Evolutionary conservation across 2,797 vertebrate genomes (phyloP).

Genomic region (Fratercula arctica): DNA sequence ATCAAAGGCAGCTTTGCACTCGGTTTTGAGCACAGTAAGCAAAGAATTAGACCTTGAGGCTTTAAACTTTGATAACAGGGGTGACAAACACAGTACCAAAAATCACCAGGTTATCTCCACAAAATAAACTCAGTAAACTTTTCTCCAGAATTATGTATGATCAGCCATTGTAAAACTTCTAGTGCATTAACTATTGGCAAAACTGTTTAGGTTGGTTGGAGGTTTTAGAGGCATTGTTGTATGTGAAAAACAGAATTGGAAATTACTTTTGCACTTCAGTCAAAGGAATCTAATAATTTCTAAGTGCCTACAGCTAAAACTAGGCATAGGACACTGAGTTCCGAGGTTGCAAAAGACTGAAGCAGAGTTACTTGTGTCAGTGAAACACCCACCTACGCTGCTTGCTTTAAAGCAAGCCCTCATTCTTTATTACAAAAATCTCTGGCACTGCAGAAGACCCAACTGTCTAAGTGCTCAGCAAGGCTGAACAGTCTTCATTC

Average conservation of each 20-base stretch:
- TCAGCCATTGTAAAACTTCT: background rate
- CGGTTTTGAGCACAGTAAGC: conserved; percentile 12
- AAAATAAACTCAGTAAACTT: background rate
- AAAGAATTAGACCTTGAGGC: background rate
- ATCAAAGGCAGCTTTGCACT: background rate
- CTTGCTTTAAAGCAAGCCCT: background rate
- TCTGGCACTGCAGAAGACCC: background rate
- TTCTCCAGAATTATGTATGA: background rate
- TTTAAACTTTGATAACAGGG: background rate
- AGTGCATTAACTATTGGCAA: background rate
- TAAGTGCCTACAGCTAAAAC: background rate
- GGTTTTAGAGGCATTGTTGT: background rate
- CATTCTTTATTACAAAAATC: background rate
- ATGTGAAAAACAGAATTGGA: background rate
- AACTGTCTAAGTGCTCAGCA: background rate
- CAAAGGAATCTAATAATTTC: background rate
- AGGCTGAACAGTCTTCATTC: background rate
- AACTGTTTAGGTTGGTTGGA: background rate
- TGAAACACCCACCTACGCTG: background rate
- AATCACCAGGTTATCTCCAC: background rate
- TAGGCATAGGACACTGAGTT: background rate
- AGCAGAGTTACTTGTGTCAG: background rate
- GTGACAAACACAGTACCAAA: background rate
- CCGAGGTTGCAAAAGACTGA: background rate
- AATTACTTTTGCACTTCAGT: background rate